Conservation (phyloP, 2,888 invertebrate species). For the Cheilosia impressa region DNA sequence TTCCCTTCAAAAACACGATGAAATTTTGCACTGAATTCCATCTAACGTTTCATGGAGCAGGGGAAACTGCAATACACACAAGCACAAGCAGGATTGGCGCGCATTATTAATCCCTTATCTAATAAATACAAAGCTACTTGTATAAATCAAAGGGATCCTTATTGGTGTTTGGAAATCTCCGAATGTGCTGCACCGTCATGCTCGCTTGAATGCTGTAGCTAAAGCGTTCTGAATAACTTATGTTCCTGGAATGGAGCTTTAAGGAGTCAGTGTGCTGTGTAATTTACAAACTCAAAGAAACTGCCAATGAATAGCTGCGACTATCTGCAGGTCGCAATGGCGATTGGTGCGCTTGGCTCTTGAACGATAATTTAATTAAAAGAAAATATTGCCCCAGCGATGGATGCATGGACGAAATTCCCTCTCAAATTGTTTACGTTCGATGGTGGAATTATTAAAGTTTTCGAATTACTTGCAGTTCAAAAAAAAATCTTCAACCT, state of each 20-base stretch:
- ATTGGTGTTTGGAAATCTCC: constrained; percentile 14
- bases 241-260: not conserved
- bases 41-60: not conserved
- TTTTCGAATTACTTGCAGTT: too few relatives aligned
- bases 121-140: constrained; percentile 57
- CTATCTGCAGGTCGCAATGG: not conserved
- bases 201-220: constrained; percentile 2
- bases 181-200: constrained; percentile 30
- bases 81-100: not conserved
- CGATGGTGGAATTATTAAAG: too few relatives aligned
- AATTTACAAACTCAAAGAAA: not conserved
- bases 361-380: not conserved
- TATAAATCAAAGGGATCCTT: constrained; percentile 48
- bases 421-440: too few relatives aligned
- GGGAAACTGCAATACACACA: constrained; percentile 19
- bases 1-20: constrained; percentile 34
- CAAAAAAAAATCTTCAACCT: not conserved
- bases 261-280: not conserved
- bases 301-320: not conserved
- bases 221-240: constrained; percentile 29
- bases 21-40: constrained; percentile 49
- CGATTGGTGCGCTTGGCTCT: too few relatives aligned
- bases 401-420: too few relatives aligned
- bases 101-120: constrained; percentile 59
- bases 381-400: too few relatives aligned